Evolutionary conservation across 2,113 vertebrate genomes (phyloP).

Genomic region (Sylvilagus bachmani): DNA sequence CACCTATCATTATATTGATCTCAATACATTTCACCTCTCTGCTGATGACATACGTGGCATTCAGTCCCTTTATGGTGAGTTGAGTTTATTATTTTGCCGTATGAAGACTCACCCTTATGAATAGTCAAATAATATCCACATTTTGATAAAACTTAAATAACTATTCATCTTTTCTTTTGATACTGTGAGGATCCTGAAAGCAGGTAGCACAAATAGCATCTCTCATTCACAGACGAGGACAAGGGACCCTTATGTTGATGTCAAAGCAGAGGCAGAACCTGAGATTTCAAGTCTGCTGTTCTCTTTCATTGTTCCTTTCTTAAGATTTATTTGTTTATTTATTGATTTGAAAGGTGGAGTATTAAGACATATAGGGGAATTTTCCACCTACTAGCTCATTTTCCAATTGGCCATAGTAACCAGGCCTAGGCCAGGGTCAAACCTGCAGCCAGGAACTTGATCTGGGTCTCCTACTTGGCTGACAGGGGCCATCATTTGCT

Average conservation of each 20-base stretch:
- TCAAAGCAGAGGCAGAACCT: not conserved
- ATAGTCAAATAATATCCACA: not conserved
- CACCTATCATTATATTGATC: conserved; percentile 84
- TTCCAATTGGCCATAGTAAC: too few relatives aligned
- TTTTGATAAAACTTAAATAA: not conserved
- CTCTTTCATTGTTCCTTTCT: too few relatives aligned
- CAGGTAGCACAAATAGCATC: not conserved
- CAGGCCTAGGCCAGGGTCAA: too few relatives aligned
- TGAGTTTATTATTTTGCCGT: conserved; percentile 1
- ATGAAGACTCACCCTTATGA: not conserved
- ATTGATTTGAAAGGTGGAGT: too few relatives aligned
- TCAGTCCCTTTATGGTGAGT: conserved; percentile 90
- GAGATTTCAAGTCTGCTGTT: not conserved
- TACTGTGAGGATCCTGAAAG: not conserved
- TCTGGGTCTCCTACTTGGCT: too few relatives aligned
- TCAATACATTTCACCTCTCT: conserved; percentile 85
- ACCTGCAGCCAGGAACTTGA: too few relatives aligned
- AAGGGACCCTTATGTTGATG: not conserved
- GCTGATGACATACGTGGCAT: conserved; percentile 89
- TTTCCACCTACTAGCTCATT: too few relatives aligned
- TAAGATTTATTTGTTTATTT: too few relatives aligned
- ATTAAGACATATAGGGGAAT: too few relatives aligned
- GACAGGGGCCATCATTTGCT: too few relatives aligned
- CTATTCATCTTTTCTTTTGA: not conserved
- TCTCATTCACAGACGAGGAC: not conserved